These are phyloP conservation scores for Eunapius fragilis DNA, from an alignment of 37 sponge, comb jelly and placozoan genomes.

Conservation along the genomic window DNA sequence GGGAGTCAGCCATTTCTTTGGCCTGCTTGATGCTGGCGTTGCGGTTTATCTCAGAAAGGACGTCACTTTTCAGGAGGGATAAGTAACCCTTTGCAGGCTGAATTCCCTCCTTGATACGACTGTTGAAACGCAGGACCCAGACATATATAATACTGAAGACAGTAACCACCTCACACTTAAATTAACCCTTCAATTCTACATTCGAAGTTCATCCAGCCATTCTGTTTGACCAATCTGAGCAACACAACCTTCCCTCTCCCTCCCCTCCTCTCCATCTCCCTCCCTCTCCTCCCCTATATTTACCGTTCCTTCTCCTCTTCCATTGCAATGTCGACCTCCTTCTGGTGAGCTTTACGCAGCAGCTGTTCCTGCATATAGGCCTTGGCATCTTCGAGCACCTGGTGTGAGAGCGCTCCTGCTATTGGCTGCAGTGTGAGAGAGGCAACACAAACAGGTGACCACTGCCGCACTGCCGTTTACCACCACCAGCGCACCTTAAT, in stretches of 20 bases:
- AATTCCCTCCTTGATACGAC: constrained; percentile 34
- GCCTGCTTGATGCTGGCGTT: constrained; percentile 35
- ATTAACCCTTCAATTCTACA: no score
- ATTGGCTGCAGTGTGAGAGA: constrained; percentile 30
- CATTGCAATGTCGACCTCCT: constrained; percentile 51
- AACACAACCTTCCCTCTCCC: neutral
- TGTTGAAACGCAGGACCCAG: neutral
- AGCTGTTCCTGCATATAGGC: constrained; percentile 70
- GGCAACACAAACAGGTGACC: neutral
- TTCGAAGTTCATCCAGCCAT: no score
- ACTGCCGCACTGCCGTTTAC: neutral
- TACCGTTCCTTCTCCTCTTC: constrained; percentile 68
- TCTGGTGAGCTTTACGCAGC: constrained; percentile 67
- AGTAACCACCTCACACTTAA: neutral
- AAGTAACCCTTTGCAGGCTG: constrained; percentile 9
- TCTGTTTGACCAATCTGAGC: neutral
- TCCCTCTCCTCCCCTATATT: neutral
- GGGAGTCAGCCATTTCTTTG: constrained; percentile 46
- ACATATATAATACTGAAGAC: no score
- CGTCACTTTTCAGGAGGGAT: constrained; percentile 38
- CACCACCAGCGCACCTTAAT: constrained; percentile 60
- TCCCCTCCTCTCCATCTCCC: neutral
- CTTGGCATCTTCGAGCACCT: constrained; percentile 69
- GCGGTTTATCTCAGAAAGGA: constrained; percentile 52
- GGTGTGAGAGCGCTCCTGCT: constrained; percentile 30